Evolutionary conservation across 2,113 vertebrate genomes (phyloP).

Genomic region (Oncorhynchus masou): DNA sequence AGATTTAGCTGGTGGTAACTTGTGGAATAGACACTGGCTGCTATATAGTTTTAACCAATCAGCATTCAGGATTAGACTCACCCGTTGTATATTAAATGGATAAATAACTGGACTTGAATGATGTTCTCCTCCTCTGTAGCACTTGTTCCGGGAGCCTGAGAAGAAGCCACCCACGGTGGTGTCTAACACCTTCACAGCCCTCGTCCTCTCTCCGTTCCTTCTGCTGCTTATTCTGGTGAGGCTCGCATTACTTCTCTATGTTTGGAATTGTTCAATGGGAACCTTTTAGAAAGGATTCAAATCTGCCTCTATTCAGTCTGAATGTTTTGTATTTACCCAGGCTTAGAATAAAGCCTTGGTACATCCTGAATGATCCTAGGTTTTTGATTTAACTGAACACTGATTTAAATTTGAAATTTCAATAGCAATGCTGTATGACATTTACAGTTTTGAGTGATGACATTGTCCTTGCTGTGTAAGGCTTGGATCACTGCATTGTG

Average conservation of each 20-base stretch:
- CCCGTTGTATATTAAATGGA: too few relatives aligned
- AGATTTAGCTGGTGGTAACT: too few relatives aligned
- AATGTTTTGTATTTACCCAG: not conserved
- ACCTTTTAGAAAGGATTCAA: not conserved
- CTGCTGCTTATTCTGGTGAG: constrained; percentile 94
- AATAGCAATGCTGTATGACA: constrained; percentile 42
- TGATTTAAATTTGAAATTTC: constrained; percentile 51
- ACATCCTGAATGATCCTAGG: constrained; percentile 23
- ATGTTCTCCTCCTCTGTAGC: constrained; percentile 72
- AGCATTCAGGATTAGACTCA: too few relatives aligned
- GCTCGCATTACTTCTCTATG: not conserved
- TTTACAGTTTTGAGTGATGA: constrained; percentile 43
- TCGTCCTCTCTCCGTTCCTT: constrained; percentile 89
- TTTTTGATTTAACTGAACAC: constrained; percentile 19
- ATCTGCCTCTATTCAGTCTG: not conserved
- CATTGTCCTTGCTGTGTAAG: constrained; percentile 26
- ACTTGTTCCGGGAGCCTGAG: constrained; percentile 96
- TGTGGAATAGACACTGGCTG: too few relatives aligned
- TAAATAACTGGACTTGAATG: not conserved
- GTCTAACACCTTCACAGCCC: constrained; percentile 92
- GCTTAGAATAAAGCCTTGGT: constrained; percentile 21
- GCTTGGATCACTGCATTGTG: constrained; percentile 31
- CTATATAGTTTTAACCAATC: too few relatives aligned
- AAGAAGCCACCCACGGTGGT: constrained; percentile 95
- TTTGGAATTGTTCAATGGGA: not conserved